Percentiles rank a stretch among this genome's conserved stretches.
Conservation (phyloP, 2,797 vertebrate species). For the Sebastes nivosus region DNA sequence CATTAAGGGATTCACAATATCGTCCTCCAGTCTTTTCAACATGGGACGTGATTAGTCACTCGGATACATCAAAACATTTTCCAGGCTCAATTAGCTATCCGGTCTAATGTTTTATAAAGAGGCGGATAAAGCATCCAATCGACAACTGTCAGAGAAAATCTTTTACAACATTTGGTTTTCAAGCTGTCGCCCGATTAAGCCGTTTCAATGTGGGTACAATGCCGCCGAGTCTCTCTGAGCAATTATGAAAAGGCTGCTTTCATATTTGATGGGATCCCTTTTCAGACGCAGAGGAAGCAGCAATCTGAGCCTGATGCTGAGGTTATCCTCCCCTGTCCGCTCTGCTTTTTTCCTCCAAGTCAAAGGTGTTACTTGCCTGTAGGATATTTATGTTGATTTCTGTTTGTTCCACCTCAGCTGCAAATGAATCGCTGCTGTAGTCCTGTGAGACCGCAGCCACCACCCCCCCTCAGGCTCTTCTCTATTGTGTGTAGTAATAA, state of each 20-base stretch:
- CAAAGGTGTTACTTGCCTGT: constrained; percentile 40
- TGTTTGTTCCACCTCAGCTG: constrained; percentile 61
- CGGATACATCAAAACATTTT: constrained; percentile 42
- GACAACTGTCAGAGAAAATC: constrained; percentile 25
- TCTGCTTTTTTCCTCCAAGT: constrained; percentile 13
- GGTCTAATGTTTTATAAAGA: constrained; percentile 32
- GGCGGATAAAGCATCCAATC: constrained; percentile 21
- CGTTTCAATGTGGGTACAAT: constrained; percentile 35
- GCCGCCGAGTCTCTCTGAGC: constrained; percentile 10
- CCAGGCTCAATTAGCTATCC: constrained; percentile 33
- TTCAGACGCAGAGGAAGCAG: constrained; percentile 21
- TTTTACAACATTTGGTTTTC: constrained; percentile 49
- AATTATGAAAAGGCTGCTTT: constrained; percentile 47
- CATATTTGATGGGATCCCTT: constrained; percentile 45
- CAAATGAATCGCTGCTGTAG: constrained; percentile 55
- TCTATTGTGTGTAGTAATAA: constrained; percentile 75
- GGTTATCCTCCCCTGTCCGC: neutral
- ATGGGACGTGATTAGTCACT: constrained; percentile 30
- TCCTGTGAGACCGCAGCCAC: constrained; percentile 47
- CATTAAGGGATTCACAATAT: constrained; percentile 4
- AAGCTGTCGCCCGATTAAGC: constrained; percentile 53
- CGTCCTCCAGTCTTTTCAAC: constrained; percentile 3
- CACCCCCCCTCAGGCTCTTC: constrained; percentile 43
- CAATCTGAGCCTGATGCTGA: constrained; percentile 6
- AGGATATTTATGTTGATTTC: constrained; percentile 69